Conservation (phyloP, 1,140 invertebrate species). For the Littorina saxatilis region DNA sequence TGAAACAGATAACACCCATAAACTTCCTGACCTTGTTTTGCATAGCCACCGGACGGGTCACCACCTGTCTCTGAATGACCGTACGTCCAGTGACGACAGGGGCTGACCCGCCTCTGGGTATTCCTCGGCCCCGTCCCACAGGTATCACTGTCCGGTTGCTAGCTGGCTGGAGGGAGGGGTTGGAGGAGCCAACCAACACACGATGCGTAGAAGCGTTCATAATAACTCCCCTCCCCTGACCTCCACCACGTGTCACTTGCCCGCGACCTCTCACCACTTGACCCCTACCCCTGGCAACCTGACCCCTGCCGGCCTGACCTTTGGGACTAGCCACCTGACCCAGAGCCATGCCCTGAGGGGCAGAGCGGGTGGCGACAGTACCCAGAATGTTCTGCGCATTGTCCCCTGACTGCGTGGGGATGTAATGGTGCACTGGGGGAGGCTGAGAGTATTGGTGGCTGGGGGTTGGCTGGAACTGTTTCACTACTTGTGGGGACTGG, state of each 20-base stretch:
- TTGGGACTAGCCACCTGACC: background rate
- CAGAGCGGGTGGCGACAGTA: background rate
- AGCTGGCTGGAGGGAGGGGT: background rate
- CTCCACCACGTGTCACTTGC: background rate
- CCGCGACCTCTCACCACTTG: background rate
- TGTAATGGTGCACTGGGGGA: background rate
- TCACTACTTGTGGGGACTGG: background rate
- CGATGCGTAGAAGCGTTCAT: background rate
- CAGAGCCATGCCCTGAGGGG: background rate
- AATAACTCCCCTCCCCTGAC: background rate
- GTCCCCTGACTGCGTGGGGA: background rate
- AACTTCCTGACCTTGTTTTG: background rate
- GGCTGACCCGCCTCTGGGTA: background rate
- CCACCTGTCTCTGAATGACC: constrained; percentile 11
- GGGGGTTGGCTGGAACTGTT: background rate
- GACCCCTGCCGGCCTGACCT: background rate
- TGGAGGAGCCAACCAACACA: background rate
- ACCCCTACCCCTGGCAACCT: background rate
- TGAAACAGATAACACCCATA: no score
- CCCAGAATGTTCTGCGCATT: background rate
- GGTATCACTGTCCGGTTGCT: constrained; percentile 9
- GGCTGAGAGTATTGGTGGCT: background rate
- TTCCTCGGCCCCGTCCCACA: background rate
- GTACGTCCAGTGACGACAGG: background rate
- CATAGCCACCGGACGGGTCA: background rate